Percentiles rank a stretch among this genome's conserved stretches.
Evolutionary conservation across 2,113 vertebrate genomes (phyloP).

Genomic region (Marcusenius ussheri): DNA sequence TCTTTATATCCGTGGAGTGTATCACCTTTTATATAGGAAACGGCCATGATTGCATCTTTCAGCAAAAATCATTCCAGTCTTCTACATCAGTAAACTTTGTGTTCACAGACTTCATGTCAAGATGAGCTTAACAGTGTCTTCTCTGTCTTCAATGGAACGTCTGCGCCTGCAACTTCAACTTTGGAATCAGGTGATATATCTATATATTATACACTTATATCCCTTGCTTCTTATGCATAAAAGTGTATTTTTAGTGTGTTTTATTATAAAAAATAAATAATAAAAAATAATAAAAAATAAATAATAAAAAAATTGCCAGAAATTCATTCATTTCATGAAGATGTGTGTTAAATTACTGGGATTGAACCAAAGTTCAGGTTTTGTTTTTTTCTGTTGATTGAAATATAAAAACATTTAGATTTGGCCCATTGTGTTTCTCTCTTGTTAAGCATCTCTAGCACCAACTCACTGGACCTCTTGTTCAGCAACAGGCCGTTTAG

Average conservation of each 20-base stretch:
- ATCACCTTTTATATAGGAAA: neutral
- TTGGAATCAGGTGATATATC: constrained; percentile 33
- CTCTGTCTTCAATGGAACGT: constrained; percentile 22
- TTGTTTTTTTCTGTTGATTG: neutral
- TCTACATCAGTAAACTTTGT: neutral
- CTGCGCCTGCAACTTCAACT: neutral
- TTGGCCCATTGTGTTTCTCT: neutral
- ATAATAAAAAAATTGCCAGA: too few relatives aligned
- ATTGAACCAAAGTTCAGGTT: neutral
- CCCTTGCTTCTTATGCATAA: neutral
- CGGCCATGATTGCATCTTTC: neutral
- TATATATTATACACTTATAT: neutral
- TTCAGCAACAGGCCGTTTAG: constrained; percentile 45
- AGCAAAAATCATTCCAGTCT: neutral
- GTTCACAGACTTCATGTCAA: constrained; percentile 27
- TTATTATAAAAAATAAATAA: too few relatives aligned
- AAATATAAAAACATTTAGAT: neutral
- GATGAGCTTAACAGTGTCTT: constrained; percentile 47
- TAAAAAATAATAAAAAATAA: too few relatives aligned
- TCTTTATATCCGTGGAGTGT: neutral
- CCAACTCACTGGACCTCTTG: constrained; percentile 27
- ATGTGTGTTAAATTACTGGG: neutral
- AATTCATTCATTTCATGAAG: too few relatives aligned
- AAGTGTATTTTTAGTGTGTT: neutral
- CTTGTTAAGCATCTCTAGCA: constrained; percentile 31